These are phyloP conservation scores for Heliconius erato DNA, from an alignment of 2,888 invertebrate genomes.

Conservation along the genomic window DNA sequence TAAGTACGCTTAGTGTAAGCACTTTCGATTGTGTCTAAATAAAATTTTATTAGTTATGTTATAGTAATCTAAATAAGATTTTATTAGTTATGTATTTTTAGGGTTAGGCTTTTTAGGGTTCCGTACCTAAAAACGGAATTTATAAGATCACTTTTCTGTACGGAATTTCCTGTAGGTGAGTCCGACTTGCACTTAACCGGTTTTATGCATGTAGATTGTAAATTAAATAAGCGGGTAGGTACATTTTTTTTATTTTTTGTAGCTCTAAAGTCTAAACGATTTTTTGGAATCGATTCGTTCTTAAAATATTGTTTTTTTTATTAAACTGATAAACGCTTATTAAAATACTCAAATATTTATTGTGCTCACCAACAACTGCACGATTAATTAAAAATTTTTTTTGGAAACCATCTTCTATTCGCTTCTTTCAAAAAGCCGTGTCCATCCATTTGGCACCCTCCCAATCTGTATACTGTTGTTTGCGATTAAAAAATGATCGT, in stretches of 20 bases:
- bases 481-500: constrained; percentile 72
- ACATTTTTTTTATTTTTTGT: background rate
- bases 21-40: too few species aligned
- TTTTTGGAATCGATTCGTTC: background rate
- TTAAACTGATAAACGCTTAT: background rate
- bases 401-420: background rate
- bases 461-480: constrained; percentile 58
- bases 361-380: background rate
- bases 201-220: background rate
- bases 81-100: too few species aligned
- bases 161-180: too few species aligned
- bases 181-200: too few species aligned
- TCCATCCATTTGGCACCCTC: constrained; percentile 48
- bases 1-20: too few species aligned
- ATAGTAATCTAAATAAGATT: too few species aligned
- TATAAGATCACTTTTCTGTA: background rate
- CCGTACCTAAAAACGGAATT: background rate
- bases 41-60: too few species aligned
- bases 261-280: background rate
- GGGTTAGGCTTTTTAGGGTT: background rate
- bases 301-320: background rate
- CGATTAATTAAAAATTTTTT: constrained; percentile 28
- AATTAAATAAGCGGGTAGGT: background rate
- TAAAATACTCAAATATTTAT: background rate
- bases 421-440: constrained; percentile 4